A percentile compares a stretch with the other conserved stretches of the same genome.
Conservation (phyloP, 2,797 vertebrate species). For the Tragopan temminckii region DNA sequence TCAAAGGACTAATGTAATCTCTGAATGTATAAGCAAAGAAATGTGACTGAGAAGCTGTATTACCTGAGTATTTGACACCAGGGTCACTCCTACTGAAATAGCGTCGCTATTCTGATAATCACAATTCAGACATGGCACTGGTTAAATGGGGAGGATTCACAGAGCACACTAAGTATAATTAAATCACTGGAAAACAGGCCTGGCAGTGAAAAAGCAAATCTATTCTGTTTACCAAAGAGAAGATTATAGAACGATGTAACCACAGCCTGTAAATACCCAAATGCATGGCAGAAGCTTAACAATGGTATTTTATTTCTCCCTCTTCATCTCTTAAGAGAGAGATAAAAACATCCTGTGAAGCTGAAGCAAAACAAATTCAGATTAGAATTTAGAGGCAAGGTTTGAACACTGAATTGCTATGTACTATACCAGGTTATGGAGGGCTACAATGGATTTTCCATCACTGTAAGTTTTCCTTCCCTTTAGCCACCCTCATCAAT, state of each 20-base stretch:
- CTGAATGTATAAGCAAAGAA: background rate
- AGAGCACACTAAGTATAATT: background rate
- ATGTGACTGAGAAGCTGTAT: background rate
- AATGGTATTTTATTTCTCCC: background rate
- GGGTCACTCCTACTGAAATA: background rate
- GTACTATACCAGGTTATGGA: background rate
- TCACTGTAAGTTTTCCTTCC: background rate
- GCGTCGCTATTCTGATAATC: background rate
- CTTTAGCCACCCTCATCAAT: background rate
- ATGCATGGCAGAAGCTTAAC: background rate
- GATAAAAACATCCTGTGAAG: background rate
- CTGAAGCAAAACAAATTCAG: background rate
- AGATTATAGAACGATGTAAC: background rate
- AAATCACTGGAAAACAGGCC: background rate
- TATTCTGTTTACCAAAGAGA: background rate
- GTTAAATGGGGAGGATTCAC: background rate
- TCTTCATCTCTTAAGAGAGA: background rate
- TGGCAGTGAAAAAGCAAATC: background rate
- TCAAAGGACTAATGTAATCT: background rate
- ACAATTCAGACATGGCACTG: background rate
- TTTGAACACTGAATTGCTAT: background rate
- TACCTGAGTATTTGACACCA: background rate
- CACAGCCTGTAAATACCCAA: background rate
- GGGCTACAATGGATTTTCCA: background rate
- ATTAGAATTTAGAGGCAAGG: background rate